Base-by-base conservation (phyloP, 2,797 vertebrate species). In the Pipistrellus nathusii region DNA sequence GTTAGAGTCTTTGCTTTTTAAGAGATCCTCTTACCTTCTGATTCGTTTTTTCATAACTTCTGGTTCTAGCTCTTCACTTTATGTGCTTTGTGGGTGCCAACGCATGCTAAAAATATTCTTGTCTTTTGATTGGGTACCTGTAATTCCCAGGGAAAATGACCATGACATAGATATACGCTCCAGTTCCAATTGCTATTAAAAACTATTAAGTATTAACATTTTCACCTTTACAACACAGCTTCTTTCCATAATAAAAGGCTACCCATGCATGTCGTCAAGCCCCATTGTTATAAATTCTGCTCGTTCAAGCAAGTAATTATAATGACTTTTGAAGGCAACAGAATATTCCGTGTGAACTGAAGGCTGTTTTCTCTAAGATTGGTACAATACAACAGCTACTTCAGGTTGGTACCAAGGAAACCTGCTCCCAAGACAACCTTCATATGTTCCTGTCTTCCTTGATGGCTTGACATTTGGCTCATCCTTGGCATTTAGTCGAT, bases 231-330 rank as follows among this genome's bases (percentile, higher is more conserved):
- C 9, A 91, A 87, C 35, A n/a, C 30, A 85, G 57, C n/a, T 96
- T 87, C 62, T 94, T 72, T 83, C 62, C 25, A 88, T 81, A 96
- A 78, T 64, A 86, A 92, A 94, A 44, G 69, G 88, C 62, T 93
- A 92, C 8, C 25, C 46, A 88, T 44, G 82, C 55, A 78, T 72
- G 85, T 35, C 85, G 44, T 76, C 11, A 53, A 94, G 10, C 66
- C 35, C 57, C 87, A 62, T 71, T 85, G 0, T 0, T 69, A 4
- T 80, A 72, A 91, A 91, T 87, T 72, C 81, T 95, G 15, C 25
- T 81, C 59, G 41, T 96, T 96, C 41, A 89, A 91, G 76, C 44
- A 81, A 48, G 41, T 69, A 44, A 88, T 75, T 89, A 38, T 41
- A 53, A 44, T 41, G 69, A 93, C 72, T 94, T 51, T 72, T 55